Percentiles rank a stretch among this genome's conserved stretches.
These are phyloP conservation scores for Coelopa pilipes DNA, from an alignment of 2,888 invertebrate species.

Conservation along the genomic window DNA sequence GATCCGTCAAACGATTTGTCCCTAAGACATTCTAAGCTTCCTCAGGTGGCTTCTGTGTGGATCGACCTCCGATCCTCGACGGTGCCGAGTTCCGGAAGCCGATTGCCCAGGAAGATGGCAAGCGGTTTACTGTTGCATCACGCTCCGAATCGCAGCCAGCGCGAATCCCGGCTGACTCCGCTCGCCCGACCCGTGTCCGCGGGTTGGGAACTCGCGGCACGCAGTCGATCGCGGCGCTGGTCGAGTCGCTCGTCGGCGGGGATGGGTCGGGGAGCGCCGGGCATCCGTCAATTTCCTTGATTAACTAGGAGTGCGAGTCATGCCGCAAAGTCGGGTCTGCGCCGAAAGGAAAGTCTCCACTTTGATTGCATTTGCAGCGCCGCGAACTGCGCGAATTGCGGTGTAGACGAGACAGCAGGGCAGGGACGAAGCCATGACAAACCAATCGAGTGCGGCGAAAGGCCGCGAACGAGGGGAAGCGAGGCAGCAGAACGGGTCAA, in stretches of 20 bases:
- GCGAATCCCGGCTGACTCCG: too few species aligned
- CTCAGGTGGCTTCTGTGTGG: too few species aligned
- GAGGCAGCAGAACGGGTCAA: background rate
- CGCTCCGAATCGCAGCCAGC: too few species aligned
- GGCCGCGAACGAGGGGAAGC: background rate
- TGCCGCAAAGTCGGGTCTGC: background rate
- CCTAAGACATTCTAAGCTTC: too few species aligned
- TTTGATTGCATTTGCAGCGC: background rate
- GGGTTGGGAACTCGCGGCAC: too few species aligned
- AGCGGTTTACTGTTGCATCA: too few species aligned
- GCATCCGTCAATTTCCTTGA: background rate
- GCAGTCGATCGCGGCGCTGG: background rate
- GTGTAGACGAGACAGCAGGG: background rate
- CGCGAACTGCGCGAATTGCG: background rate
- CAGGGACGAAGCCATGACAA: background rate
- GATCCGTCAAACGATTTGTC: too few species aligned
- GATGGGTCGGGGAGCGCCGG: background rate
- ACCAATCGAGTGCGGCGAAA: background rate
- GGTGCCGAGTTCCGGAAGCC: too few species aligned
- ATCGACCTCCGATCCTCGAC: too few species aligned
- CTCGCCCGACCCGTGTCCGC: too few species aligned
- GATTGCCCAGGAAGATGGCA: too few species aligned
- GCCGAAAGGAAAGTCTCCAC: background rate
- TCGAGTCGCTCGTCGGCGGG: background rate
- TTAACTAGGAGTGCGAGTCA: slow-evolving; percentile 18